Conservation (phyloP, 1,140 invertebrate genomes). For the Apis laboriosa region DNA sequence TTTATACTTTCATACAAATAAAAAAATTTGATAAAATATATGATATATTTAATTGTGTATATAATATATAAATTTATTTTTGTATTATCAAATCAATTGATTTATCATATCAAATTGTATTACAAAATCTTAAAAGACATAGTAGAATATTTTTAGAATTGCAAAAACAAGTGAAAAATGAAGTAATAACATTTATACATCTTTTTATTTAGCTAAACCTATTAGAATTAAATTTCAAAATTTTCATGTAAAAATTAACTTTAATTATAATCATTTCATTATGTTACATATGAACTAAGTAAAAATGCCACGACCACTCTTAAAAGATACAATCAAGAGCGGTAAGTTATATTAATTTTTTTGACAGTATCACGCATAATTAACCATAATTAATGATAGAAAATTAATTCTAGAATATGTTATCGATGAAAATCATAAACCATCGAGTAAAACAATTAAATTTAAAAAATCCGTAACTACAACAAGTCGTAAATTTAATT, state of each 20-base stretch:
- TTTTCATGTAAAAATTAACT: slow-evolving; percentile 36
- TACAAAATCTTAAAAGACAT: not conserved
- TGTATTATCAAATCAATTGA: too few species aligned
- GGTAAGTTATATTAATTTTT: slow-evolving; percentile 4
- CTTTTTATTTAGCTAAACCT: not conserved
- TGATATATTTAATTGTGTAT: slow-evolving; percentile 2
- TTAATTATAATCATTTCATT: not conserved
- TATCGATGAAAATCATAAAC: slow-evolving; percentile 17
- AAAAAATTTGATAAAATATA: slow-evolving; percentile 5
- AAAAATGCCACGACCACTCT: slow-evolving; percentile 31
- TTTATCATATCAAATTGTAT: not conserved
- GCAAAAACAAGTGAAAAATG: slow-evolving; percentile 32
- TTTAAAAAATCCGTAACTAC: slow-evolving; percentile 10
- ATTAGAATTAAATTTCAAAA: slow-evolving; percentile 22
- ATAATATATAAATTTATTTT: not conserved
- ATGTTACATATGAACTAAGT: slow-evolving; percentile 12
- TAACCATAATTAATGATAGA: not conserved
- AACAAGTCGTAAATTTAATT: slow-evolving; percentile 23
- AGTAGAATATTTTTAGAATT: not conserved
- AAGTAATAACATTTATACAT: slow-evolving; percentile 22
- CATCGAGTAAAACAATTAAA: slow-evolving; percentile 20
- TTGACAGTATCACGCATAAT: not conserved
- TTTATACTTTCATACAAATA: slow-evolving; percentile 53
- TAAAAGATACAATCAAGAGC: slow-evolving; percentile 27
- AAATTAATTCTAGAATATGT: slow-evolving; percentile 6